phyloP scores from a whole-genome alignment of 2,888 invertebrate genomes.

The Hipparchia semele region DNA sequence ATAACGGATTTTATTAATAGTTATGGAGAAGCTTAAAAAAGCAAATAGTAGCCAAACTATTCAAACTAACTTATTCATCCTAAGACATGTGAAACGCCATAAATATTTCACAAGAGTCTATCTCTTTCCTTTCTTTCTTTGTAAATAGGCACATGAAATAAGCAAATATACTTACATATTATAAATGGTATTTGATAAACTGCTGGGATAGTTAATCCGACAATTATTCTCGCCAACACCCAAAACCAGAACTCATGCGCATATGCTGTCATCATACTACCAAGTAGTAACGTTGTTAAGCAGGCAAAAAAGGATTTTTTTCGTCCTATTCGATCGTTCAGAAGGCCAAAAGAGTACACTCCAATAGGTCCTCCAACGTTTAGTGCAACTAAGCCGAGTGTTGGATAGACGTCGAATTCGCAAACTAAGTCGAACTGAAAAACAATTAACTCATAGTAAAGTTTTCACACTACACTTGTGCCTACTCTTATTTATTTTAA shows the following conservation, averaged over 20 bases:
- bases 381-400: slow-evolving; percentile 92
- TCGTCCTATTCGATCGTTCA: slow-evolving; percentile 94
- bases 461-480: no score
- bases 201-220: slow-evolving; percentile 96
- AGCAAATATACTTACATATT: slow-evolving; percentile 87
- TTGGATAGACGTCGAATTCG: slow-evolving; percentile 93
- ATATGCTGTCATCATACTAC: slow-evolving; percentile 91
- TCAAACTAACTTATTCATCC: no score
- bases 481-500: no score
- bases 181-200: slow-evolving; percentile 97
- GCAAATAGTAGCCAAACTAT: no score
- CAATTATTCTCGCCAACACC: slow-evolving; percentile 90
- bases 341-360: slow-evolving; percentile 92
- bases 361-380: slow-evolving; percentile 96
- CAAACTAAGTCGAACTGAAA: slow-evolving; percentile 95
- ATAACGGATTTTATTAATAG: no score
- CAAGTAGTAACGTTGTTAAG: slow-evolving; percentile 90
- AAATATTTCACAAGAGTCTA: no score
- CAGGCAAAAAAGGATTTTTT: slow-evolving; percentile 94
- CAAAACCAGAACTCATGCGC: slow-evolving; percentile 92
- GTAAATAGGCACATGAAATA: no score
- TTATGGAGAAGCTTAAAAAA: no score
- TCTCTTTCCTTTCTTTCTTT: no score
- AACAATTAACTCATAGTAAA: background rate
- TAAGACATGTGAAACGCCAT: no score